Evolutionary conservation across 2,113 vertebrate genomes (phyloP).

Genomic region (Peucedramus taeniatus): DNA sequence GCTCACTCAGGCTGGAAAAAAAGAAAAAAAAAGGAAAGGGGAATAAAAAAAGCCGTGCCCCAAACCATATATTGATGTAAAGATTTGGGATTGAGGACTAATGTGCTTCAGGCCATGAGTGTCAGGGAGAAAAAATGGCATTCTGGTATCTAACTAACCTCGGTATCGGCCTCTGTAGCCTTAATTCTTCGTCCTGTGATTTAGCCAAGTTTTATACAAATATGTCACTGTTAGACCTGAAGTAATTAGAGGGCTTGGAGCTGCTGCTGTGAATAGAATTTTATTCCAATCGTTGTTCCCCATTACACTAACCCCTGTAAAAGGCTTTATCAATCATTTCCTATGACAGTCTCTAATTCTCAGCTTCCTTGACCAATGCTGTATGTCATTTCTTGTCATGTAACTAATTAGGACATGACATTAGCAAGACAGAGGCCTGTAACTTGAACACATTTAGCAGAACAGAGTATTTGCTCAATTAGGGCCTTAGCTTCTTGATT

Average conservation of each 20-base stretch:
- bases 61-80: not conserved
- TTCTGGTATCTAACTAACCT: not conserved
- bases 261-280: not conserved
- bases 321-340: constrained; percentile 10
- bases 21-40: too few species aligned
- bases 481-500: not conserved
- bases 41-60: not conserved
- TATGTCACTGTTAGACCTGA: not conserved
- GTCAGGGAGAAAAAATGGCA: not conserved
- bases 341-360: not conserved
- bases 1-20: not conserved
- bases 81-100: not conserved
- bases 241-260: not conserved
- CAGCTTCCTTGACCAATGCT: not conserved
- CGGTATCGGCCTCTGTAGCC: not conserved
- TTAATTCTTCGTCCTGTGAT: not conserved
- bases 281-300: not conserved
- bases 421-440: not conserved
- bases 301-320: not conserved
- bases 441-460: not conserved
- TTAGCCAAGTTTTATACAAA: not conserved
- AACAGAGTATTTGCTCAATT: not conserved
- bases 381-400: not conserved
- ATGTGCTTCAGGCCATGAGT: not conserved
- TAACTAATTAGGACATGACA: not conserved